Percentiles rank a stretch among this genome's conserved stretches.
Conservation (phyloP, 2,797 vertebrate species). For the Eulemur rubriventer region DNA sequence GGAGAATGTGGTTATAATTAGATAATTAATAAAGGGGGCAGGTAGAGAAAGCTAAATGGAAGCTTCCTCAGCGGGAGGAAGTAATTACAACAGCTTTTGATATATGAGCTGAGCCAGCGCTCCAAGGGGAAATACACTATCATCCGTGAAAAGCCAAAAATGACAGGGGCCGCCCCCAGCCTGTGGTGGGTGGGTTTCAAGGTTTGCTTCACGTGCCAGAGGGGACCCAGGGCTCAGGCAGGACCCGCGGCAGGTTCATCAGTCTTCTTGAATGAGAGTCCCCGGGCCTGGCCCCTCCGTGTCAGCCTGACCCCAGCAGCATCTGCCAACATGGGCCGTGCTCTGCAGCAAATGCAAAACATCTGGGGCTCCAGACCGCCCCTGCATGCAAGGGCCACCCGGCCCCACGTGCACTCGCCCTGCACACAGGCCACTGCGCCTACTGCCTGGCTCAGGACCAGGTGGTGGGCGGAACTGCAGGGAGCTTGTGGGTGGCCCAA, state of each 20-base stretch:
- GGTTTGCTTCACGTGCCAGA: not conserved
- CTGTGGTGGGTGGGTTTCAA: not conserved
- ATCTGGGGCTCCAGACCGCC: not conserved
- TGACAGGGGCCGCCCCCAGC: not conserved
- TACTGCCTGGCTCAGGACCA: not conserved
- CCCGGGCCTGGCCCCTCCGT: not conserved
- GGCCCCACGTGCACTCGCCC: rapidly evolving
- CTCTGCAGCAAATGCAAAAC: slow-evolving; percentile 8
- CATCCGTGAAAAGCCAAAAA: not conserved
- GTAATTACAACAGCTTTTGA: slow-evolving; percentile 80
- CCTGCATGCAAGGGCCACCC: not conserved
- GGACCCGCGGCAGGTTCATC: not conserved
- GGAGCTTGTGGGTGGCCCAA: rapidly evolving
- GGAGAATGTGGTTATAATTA: slow-evolving; percentile 85
- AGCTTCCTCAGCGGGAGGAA: slow-evolving; percentile 84
- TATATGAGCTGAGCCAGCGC: slow-evolving; percentile 77
- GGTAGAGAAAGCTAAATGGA: slow-evolving; percentile 80
- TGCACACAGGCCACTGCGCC: rapidly evolving
- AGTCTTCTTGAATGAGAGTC: not conserved
- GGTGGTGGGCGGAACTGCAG: rapidly evolving
- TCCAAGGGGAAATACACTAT: slow-evolving; percentile 54
- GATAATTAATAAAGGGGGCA: slow-evolving; percentile 83
- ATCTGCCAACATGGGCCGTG: not conserved
- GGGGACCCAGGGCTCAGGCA: not conserved
- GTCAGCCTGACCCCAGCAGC: slow-evolving; percentile 30